Conservation (phyloP, 2,113 vertebrate genomes). For the Muscicapa adusta region DNA sequence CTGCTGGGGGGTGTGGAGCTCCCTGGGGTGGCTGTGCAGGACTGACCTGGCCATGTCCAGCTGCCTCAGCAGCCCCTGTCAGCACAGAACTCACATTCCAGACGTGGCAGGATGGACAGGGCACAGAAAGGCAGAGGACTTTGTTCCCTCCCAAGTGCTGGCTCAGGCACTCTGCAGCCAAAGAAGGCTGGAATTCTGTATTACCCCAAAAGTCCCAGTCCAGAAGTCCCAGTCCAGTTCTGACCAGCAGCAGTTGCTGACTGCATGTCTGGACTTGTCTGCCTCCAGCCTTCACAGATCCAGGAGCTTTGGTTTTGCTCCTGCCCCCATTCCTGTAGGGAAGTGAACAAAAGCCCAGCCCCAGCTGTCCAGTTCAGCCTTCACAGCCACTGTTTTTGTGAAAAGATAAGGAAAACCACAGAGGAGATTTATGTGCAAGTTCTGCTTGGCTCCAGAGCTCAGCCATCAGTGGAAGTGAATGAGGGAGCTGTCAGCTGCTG, state of each 20-base stretch:
- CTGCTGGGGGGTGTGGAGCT: fast-evolving
- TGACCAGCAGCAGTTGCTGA: background rate
- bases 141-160: background rate
- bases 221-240: background rate
- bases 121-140: background rate
- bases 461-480: background rate
- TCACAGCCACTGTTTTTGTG: background rate
- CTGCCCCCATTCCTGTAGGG: background rate
- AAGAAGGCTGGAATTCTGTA: fast-evolving
- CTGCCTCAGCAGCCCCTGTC: background rate
- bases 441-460: background rate
- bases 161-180: fast-evolving
- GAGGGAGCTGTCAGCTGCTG: background rate
- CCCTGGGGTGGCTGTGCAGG: fast-evolving
- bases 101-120: background rate
- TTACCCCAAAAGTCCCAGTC: background rate
- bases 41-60: fast-evolving
- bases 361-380: background rate
- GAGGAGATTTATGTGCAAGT: background rate
- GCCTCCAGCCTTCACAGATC: background rate
- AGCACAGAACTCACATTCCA: background rate
- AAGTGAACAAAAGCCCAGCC: background rate
- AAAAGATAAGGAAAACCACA: background rate
- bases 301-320: background rate
- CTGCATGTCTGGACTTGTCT: background rate